These are phyloP conservation scores for Cosmia trapezina DNA, from an alignment of 2,888 invertebrate genomes.

Conservation along the genomic window DNA sequence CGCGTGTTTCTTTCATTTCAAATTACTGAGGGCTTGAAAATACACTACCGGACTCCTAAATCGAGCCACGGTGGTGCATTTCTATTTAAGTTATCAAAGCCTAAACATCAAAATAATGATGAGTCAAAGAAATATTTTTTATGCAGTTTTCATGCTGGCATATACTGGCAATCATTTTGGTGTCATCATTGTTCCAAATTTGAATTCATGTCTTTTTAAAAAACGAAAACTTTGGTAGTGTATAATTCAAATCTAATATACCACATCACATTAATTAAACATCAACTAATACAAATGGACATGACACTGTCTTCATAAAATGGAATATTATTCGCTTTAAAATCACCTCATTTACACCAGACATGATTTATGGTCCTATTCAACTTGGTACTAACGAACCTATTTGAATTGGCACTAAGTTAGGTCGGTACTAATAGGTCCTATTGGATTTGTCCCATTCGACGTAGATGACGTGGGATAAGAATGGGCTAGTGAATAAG, in stretches of 20 bases:
- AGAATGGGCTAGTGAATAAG: conserved; percentile 10
- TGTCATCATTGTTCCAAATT: no score
- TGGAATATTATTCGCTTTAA: conserved; percentile 22
- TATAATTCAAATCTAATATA: no score
- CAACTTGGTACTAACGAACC: conserved; percentile 36
- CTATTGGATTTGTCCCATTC: conserved; percentile 22
- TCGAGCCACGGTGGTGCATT: no score
- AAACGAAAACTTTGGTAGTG: no score
- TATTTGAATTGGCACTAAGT: conserved; percentile 36
- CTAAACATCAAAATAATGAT: no score
- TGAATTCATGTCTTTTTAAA: no score
- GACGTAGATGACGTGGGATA: conserved; percentile 13
- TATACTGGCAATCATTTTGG: no score
- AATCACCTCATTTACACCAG: conserved; percentile 31
- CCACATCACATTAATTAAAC: conserved; percentile 27
- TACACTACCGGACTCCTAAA: no score
- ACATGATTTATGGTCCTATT: conserved; percentile 35
- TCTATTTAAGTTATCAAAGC: no score
- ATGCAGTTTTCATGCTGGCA: no score
- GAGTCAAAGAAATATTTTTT: no score
- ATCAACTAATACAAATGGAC: conserved; percentile 1
- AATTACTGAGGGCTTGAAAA: not conserved
- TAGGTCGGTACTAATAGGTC: conserved; percentile 21
- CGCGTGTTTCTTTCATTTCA: conserved; percentile 14
- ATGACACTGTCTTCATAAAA: conserved; percentile 6